These are phyloP conservation scores for Ceratotherium simum DNA, from an alignment of 2,113 vertebrate species.

Conservation along the genomic window DNA sequence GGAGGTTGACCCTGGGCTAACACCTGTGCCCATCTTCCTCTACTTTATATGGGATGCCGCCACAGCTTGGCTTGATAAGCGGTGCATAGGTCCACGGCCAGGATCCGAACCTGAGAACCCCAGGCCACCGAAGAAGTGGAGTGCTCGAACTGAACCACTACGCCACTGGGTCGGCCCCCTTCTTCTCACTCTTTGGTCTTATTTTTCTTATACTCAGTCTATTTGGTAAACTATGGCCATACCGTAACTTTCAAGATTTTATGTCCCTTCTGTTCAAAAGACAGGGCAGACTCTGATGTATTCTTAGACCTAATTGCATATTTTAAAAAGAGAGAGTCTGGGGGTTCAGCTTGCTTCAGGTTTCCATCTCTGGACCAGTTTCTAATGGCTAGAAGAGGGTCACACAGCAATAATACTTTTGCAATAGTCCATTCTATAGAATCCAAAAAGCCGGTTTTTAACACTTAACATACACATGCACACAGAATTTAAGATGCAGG, in stretches of 20 bases:
- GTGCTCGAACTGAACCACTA: too few species aligned
- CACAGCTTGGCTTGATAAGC: too few species aligned
- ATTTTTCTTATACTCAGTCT: neutral
- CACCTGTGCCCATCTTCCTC: too few species aligned
- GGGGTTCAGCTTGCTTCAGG: neutral
- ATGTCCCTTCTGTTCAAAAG: neutral
- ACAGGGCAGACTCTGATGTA: neutral
- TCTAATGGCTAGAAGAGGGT: neutral
- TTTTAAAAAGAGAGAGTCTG: neutral
- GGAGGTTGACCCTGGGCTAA: too few species aligned
- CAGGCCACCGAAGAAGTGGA: too few species aligned
- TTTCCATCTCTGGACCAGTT: neutral
- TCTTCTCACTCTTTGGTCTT: neutral
- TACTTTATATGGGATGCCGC: too few species aligned
- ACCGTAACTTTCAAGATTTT: neutral
- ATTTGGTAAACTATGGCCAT: neutral
- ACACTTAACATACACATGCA: neutral
- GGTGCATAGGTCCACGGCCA: too few species aligned
- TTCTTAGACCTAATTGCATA: neutral
- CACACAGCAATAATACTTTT: neutral
- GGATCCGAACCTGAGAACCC: too few species aligned
- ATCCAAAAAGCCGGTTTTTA: neutral
- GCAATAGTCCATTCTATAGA: neutral
- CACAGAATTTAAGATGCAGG: neutral
- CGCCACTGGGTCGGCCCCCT: neutral